These are phyloP conservation scores for Macrobrachium rosenbergii DNA, from an alignment of 1,140 invertebrate species.

Conservation along the genomic window DNA sequence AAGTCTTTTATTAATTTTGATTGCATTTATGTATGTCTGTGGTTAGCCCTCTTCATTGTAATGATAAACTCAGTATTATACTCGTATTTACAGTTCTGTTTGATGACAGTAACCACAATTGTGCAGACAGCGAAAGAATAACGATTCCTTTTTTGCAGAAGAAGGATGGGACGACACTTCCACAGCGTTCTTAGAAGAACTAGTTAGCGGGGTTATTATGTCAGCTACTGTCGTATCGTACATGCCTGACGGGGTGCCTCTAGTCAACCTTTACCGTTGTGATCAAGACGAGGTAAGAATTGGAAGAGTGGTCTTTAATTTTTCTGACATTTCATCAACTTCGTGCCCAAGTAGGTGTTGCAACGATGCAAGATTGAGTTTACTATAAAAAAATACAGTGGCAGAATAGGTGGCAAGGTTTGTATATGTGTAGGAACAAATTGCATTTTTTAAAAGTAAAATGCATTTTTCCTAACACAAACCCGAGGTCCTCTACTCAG, in stretches of 20 bases:
- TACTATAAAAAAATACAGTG: too few species aligned
- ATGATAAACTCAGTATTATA: neutral
- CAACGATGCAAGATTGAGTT: too few species aligned
- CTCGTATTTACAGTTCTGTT: neutral
- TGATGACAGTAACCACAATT: neutral
- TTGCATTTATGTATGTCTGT: too few species aligned
- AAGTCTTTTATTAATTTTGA: too few species aligned
- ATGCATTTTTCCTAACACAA: too few species aligned
- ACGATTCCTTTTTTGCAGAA: slow-evolving; percentile 56
- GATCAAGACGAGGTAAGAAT: slow-evolving; percentile 78
- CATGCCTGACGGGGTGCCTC: slow-evolving; percentile 81
- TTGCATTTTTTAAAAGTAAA: too few species aligned
- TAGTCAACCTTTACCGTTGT: slow-evolving; percentile 83
- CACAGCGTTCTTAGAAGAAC: slow-evolving; percentile 79
- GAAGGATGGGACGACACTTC: slow-evolving; percentile 81
- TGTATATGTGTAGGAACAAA: too few species aligned
- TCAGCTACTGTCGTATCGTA: slow-evolving; percentile 90
- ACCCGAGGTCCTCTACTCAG: too few species aligned
- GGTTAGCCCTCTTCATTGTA: too few species aligned
- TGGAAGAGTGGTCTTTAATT: neutral
- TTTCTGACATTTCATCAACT: neutral
- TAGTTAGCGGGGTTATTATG: slow-evolving; percentile 81
- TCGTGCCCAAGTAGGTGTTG: too few species aligned
- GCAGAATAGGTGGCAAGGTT: too few species aligned
- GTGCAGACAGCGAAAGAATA: neutral